These are phyloP conservation scores for Cynoglossus semilaevis DNA, from an alignment of 2,113 vertebrate species.

Conservation along the genomic window DNA sequence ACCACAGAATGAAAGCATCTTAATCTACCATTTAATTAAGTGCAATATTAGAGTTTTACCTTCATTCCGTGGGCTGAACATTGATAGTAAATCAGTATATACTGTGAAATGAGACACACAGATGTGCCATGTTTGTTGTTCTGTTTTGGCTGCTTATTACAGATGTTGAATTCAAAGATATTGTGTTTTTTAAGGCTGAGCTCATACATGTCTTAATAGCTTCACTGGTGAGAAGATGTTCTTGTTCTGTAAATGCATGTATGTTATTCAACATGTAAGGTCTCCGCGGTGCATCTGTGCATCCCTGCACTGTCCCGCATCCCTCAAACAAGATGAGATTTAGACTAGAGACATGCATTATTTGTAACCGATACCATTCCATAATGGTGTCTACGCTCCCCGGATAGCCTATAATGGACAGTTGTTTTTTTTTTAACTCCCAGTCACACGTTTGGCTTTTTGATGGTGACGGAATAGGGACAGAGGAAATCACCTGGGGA, in stretches of 20 bases:
- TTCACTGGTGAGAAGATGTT: constrained; percentile 48
- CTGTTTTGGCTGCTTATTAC: constrained; percentile 18
- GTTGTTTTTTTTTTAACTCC: constrained; percentile 75
- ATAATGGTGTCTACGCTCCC: constrained; percentile 74
- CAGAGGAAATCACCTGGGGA: constrained; percentile 73
- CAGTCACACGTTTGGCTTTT: constrained; percentile 65
- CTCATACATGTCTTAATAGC: constrained; percentile 1
- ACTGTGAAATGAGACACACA: constrained; percentile 1
- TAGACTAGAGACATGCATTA: constrained; percentile 77
- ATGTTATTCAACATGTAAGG: constrained; percentile 38
- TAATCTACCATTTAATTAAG: too few relatives aligned
- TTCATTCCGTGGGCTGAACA: constrained; percentile 15
- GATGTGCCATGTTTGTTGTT: neutral
- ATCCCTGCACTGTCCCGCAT: constrained; percentile 38
- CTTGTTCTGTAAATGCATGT: constrained; percentile 47
- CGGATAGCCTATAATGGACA: constrained; percentile 75
- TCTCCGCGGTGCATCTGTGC: constrained; percentile 51
- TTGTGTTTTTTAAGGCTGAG: constrained; percentile 19
- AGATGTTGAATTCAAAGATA: constrained; percentile 23
- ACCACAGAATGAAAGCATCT: too few relatives aligned
- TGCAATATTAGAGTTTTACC: too few relatives aligned
- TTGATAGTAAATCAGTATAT: constrained; percentile 25
- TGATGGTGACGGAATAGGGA: constrained; percentile 80
- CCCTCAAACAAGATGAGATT: constrained; percentile 61
- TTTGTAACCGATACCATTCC: constrained; percentile 76